These are phyloP conservation scores for Carcinoscorpius rotundicauda DNA, from an alignment of 1,140 invertebrate species.

Conservation along the genomic window DNA sequence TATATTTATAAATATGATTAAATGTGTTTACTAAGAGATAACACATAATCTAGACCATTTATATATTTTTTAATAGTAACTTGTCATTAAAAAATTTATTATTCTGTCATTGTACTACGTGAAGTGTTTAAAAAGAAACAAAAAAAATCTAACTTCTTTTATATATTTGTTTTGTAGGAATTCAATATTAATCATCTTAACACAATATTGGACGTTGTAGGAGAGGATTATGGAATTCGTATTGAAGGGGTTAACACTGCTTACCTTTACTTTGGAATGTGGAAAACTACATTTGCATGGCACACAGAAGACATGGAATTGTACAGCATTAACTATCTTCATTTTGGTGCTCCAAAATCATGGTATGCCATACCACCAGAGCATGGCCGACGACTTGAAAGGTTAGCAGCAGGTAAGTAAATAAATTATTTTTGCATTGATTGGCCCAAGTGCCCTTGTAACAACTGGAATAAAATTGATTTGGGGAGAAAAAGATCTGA, in stretches of 20 bases:
- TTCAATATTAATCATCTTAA: conserved; percentile 94
- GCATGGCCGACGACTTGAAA: conserved; percentile 80
- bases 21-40: too few relatives aligned
- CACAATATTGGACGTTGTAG: conserved; percentile 87
- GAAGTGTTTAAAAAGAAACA: neutral
- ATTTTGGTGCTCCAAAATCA: conserved; percentile 89
- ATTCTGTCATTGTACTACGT: neutral
- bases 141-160: conserved; percentile 10
- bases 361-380: conserved; percentile 95
- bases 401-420: conserved; percentile 57
- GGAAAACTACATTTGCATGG: conserved; percentile 99
- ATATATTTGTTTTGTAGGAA: conserved; percentile 40
- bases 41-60: too few relatives aligned
- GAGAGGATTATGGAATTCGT: conserved; percentile 87
- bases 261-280: conserved; percentile 99
- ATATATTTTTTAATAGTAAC: neutral
- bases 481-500: conserved; percentile 2
- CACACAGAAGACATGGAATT: conserved; percentile 99
- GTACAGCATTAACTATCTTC: conserved; percentile 97
- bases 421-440: conserved; percentile 3
- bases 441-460: neutral
- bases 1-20: too few relatives aligned
- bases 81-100: neutral
- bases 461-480: too few relatives aligned
- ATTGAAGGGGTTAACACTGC: conserved; percentile 98